These are phyloP conservation scores for Potamilus streckersoni DNA, from an alignment of 1,140 invertebrate species.

Conservation along the genomic window DNA sequence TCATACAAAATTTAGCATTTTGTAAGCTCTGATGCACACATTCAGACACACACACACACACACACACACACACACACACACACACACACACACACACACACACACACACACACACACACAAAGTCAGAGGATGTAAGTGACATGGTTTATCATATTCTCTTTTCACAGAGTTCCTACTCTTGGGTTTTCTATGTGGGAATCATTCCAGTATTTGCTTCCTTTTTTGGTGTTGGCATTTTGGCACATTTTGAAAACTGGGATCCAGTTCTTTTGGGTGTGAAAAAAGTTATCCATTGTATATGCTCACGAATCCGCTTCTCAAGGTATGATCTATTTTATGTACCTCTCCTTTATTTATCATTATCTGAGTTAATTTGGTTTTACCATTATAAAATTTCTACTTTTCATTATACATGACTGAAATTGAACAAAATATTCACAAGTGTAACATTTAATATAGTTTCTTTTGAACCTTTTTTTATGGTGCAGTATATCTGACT, in stretches of 20 bases:
- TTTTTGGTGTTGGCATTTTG: conserved; percentile 80
- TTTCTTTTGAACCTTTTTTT: too few species aligned
- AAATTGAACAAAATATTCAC: too few species aligned
- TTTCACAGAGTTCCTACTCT: conserved; percentile 75
- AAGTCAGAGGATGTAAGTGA: too few species aligned
- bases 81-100: not conserved
- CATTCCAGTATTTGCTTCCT: conserved; percentile 82
- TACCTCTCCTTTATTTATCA: too few species aligned
- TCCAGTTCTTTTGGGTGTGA: conserved; percentile 77
- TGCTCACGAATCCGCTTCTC: conserved; percentile 66
- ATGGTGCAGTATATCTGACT: too few species aligned
- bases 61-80: too few species aligned
- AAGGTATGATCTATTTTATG: too few species aligned
- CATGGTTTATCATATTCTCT: not conserved
- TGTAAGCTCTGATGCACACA: not conserved
- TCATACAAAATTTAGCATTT: not conserved
- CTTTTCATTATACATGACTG: too few species aligned
- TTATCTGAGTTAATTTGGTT: too few species aligned
- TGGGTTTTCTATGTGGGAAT: conserved; percentile 84
- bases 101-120: not conserved
- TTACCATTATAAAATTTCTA: too few species aligned
- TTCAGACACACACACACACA: not conserved
- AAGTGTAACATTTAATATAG: too few species aligned
- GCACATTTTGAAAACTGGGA: conserved; percentile 89
- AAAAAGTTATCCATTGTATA: conserved; percentile 72